phyloP scores from a whole-genome alignment of 2,888 invertebrate genomes.

The Synergus japonicus region DNA sequence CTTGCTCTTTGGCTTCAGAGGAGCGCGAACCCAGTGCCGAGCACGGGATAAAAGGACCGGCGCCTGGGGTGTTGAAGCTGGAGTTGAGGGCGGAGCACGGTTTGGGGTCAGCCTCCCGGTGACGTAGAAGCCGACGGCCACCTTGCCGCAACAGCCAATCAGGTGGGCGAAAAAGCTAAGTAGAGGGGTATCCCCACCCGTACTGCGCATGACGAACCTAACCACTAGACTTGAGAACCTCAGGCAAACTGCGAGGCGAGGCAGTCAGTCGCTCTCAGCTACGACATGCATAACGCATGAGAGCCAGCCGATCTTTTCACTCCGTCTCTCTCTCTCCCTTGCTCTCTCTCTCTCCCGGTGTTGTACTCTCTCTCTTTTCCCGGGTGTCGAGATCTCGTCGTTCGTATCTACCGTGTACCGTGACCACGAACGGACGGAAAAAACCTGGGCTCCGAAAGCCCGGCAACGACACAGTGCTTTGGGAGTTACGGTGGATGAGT shows the following conservation, averaged over 20 bases:
- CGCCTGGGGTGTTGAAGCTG: slow-evolving; percentile 64
- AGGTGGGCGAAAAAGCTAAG: slow-evolving; percentile 68
- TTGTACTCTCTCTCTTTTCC: slow-evolving; percentile 39
- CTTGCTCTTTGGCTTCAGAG: slow-evolving; percentile 42
- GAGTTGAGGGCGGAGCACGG: slow-evolving; percentile 65
- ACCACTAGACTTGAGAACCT: slow-evolving; percentile 70
- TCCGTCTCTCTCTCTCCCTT: slow-evolving; percentile 59
- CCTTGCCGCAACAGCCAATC: slow-evolving; percentile 72
- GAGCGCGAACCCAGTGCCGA: slow-evolving; percentile 62
- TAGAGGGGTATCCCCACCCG: slow-evolving; percentile 72
- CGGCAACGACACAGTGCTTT: slow-evolving; percentile 48
- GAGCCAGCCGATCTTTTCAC: slow-evolving; percentile 74
- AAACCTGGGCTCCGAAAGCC: slow-evolving; percentile 44
- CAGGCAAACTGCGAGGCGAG: slow-evolving; percentile 74
- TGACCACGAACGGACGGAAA: slow-evolving; percentile 52
- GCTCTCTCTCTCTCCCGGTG: slow-evolving; percentile 48
- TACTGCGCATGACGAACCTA: slow-evolving; percentile 72
- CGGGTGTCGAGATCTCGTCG: slow-evolving; percentile 47
- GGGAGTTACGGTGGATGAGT: slow-evolving; percentile 52
- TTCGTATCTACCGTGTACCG: slow-evolving; percentile 51
- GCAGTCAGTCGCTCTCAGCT: slow-evolving; percentile 80
- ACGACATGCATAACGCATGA: slow-evolving; percentile 83
- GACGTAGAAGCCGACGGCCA: slow-evolving; percentile 76
- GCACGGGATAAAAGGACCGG: slow-evolving; percentile 77
- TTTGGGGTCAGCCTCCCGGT: slow-evolving; percentile 71